These are phyloP conservation scores for Pyrrhia umbra DNA, from an alignment of 2,888 invertebrate species.

Conservation along the genomic window DNA sequence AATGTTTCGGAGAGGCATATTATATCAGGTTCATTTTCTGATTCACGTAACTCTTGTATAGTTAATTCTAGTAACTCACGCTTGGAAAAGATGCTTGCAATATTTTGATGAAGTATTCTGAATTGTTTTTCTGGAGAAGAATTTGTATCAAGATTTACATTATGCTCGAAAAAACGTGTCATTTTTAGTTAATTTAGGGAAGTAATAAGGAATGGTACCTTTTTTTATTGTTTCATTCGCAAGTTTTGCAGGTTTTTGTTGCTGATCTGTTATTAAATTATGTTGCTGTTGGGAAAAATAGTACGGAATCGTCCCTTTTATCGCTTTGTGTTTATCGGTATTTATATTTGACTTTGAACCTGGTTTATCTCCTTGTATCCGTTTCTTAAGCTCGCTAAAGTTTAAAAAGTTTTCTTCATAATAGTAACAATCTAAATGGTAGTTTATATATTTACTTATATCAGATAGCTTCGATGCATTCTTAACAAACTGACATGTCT, in stretches of 20 bases:
- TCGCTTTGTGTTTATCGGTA: neutral
- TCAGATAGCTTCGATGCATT: no score
- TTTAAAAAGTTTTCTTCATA: no score
- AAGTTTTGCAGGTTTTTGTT: neutral
- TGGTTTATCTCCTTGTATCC: neutral
- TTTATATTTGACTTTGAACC: neutral
- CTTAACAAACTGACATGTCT: no score
- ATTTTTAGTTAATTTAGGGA: neutral
- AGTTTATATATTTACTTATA: no score
- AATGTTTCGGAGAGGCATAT: constrained; percentile 12
- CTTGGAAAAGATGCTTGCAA: neutral
- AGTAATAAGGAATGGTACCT: neutral
- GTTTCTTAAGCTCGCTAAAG: no score
- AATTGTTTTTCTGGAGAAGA: neutral
- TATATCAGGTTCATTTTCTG: constrained; percentile 1
- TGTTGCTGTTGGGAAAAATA: neutral
- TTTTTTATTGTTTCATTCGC: neutral
- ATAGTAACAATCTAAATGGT: no score
- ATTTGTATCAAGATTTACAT: neutral
- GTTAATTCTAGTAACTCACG: neutral
- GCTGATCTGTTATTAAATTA: neutral
- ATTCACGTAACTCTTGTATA: neutral
- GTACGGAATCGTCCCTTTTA: neutral
- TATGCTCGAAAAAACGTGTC: neutral
- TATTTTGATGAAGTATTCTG: neutral